A percentile compares a stretch with the other conserved stretches of the same genome.
phyloP scores from a whole-genome alignment of 2,888 invertebrate genomes.

The Zygogramma bicolorata region DNA sequence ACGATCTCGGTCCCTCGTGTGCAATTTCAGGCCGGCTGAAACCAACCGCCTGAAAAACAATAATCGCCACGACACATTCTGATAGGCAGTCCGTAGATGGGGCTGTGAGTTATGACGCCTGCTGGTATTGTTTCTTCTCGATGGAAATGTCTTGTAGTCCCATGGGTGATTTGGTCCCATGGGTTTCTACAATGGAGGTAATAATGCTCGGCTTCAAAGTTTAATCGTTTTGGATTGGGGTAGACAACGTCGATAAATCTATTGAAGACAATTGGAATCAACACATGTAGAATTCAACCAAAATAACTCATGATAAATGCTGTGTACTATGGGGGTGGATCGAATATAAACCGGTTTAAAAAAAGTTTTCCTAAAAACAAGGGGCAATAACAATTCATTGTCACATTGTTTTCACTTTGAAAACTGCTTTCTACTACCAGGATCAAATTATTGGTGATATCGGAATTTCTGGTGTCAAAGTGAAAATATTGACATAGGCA shows the following conservation, averaged over 20 bases:
- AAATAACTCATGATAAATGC: too few relatives aligned
- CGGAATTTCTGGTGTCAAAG: too few relatives aligned
- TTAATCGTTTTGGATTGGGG: not conserved
- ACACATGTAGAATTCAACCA: too few relatives aligned
- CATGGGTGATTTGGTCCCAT: not conserved
- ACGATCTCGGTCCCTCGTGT: conserved; percentile 53
- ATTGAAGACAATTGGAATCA: too few relatives aligned
- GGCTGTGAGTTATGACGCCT: conserved; percentile 24
- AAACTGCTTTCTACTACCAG: too few relatives aligned
- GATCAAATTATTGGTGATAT: too few relatives aligned
- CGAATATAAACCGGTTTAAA: too few relatives aligned
- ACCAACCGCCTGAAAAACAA: conserved; percentile 48
- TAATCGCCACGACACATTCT: conserved; percentile 44
- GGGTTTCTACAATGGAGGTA: not conserved
- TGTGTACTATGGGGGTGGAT: too few relatives aligned
- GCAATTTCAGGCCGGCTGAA: conserved; percentile 47
- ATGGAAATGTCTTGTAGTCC: conserved; percentile 22
- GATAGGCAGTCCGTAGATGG: conserved; percentile 36
- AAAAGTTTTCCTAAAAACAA: too few relatives aligned
- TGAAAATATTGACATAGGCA: too few relatives aligned
- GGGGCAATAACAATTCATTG: too few relatives aligned
- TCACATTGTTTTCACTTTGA: too few relatives aligned
- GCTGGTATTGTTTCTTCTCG: conserved; percentile 29
- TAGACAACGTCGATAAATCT: not conserved
- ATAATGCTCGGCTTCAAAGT: not conserved